Conservation (phyloP, 2,797 vertebrate genomes). For the Alcedo quadribrachys region DNA sequence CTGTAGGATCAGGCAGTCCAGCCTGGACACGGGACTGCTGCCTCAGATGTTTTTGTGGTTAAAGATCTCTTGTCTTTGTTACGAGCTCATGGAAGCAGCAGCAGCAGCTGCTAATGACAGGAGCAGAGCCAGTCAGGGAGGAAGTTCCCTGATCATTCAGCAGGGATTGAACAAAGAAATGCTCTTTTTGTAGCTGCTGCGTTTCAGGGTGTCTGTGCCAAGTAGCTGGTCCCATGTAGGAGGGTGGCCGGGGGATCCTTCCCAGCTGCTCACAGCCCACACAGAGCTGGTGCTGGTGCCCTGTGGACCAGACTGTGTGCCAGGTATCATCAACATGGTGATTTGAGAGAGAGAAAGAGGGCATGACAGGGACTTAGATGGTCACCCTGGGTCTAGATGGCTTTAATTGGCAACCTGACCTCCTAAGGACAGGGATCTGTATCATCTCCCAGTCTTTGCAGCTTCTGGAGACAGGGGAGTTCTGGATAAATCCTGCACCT, state of each 20-base stretch:
- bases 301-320: neutral
- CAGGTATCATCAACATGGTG: accelerated
- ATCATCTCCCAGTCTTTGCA: neutral
- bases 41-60: neutral
- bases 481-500: neutral
- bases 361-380: accelerated
- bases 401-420: neutral
- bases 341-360: neutral
- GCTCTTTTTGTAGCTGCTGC: neutral
- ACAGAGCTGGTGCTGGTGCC: neutral
- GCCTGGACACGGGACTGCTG: neutral
- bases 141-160: neutral
- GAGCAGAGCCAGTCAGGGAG: neutral
- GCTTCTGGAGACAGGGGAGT: neutral
- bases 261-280: neutral
- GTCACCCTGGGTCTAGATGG: neutral
- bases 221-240: neutral
- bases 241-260: neutral
- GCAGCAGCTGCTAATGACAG: neutral
- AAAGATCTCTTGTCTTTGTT: conserved; percentile 1
- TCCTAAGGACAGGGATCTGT: neutral
- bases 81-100: conserved; percentile 4
- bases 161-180: neutral
- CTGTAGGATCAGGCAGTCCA: neutral
- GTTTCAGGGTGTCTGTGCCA: neutral